Base-by-base conservation (phyloP, 2,888 invertebrate genomes). In the Brachypalpus laphriformis region DNA sequence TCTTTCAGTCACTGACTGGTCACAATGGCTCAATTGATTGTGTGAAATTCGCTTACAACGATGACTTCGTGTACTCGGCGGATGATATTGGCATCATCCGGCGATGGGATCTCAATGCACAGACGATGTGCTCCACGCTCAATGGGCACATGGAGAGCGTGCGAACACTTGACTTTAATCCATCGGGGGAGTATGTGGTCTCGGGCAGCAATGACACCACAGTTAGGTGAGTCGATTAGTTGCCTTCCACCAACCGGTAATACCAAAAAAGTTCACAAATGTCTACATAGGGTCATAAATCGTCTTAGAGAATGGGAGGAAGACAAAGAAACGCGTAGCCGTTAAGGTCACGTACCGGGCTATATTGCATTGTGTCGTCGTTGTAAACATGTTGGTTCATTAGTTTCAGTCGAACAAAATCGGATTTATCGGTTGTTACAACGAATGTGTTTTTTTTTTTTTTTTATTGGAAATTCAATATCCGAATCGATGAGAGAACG, bases 11-110 rank as follows among this genome's bases (percentile, higher is more conserved):
- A 91, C 93, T 99, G 87, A 96, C 97, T 91, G 99, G 98, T 0
- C 98, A 99, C 91, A 97, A 97, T 87, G 97, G 98, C 63, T 95
- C 98, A 14, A 96, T 99, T 87, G 98, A 98, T 93, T 97, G 98
- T 92, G 98, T 99, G 8, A 95, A 97, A 90, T 99, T 99, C 93
- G 97, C 97, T 68, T 96, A 97, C 91, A 96, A 97, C 57, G 99
- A 99, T 93, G 98, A 98, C 91, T 95, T 98, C 87, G 98, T 98
- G 8, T 97, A 97, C 92, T 98, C 98, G 42, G 98, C 98, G 45
- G 98, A 98, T 87, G 95, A 97, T 91, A 97, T 97, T 82, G 99
- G 99, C 57, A 97, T 97, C 47, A 93, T 99, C 63, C 98, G 98
- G 93, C 96, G 98, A 87, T 99, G 98, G 98, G 98, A 99, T 91